These are phyloP conservation scores for Glandiceps talaboti DNA, from an alignment of 53 echinoderm and acorn worm species.

Conservation along the genomic window DNA sequence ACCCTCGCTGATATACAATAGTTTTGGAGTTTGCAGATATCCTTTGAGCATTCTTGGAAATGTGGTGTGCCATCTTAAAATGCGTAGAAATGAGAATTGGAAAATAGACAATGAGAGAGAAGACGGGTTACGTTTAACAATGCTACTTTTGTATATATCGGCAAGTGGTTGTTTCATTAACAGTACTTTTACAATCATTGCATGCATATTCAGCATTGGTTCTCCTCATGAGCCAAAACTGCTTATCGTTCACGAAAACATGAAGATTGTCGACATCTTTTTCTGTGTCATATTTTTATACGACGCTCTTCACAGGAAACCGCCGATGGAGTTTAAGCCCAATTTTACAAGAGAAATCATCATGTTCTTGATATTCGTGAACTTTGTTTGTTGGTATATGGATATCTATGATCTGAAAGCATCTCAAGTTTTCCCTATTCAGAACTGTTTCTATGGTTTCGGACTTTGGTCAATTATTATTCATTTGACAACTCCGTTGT, in stretches of 20 bases:
- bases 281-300: background rate
- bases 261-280: background rate
- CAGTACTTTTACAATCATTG: background rate
- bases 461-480: constrained; percentile 95
- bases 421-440: constrained; percentile 77
- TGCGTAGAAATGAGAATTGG: background rate
- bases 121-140: background rate
- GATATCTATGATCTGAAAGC: constrained; percentile 94
- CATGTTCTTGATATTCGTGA: constrained; percentile 84
- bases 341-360: constrained; percentile 88
- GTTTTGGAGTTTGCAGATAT: background rate
- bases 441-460: constrained; percentile 86
- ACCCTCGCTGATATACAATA: background rate
- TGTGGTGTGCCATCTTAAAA: background rate
- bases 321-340: constrained; percentile 84
- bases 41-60: background rate
- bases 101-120: background rate
- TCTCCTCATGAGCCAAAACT: background rate
- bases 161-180: background rate
- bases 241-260: background rate
- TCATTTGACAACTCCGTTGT: constrained; percentile 75
- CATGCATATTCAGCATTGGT: background rate
- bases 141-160: background rate
- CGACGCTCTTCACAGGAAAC: constrained; percentile 63
- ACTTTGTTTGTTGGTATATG: constrained; percentile 91